These are phyloP conservation scores for Pelochelys cantorii DNA, from an alignment of 2,797 vertebrate species.

Conservation along the genomic window DNA sequence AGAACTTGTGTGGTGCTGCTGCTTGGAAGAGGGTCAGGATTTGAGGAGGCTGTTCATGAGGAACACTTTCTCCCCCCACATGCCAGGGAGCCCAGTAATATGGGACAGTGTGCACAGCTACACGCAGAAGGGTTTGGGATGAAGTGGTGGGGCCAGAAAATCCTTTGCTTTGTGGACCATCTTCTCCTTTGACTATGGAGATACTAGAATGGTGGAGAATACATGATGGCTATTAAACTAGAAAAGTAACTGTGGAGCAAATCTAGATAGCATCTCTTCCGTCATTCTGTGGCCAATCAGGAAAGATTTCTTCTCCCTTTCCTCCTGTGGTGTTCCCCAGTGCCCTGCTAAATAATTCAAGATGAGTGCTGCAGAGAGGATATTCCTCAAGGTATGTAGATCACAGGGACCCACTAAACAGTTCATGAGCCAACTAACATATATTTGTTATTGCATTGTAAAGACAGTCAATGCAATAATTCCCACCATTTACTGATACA, in stretches of 20 bases:
- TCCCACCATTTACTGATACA: not conserved
- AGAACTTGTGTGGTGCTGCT: constrained; percentile 7
- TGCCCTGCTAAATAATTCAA: constrained; percentile 20
- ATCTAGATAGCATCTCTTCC: not conserved
- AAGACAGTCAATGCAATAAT: not conserved
- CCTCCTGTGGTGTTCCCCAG: constrained; percentile 26
- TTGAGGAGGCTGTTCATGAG: not conserved
- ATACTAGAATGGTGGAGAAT: not conserved
- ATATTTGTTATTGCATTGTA: not conserved
- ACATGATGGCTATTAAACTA: not conserved
- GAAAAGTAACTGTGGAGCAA: not conserved
- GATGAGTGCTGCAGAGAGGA: constrained; percentile 10
- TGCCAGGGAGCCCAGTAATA: not conserved
- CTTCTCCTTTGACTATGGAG: not conserved
- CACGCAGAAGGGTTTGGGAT: not conserved
- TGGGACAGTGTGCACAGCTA: not conserved
- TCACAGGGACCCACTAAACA: not conserved
- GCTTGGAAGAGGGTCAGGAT: not conserved
- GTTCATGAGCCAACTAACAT: not conserved
- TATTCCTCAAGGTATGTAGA: not conserved
- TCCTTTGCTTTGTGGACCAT: not conserved
- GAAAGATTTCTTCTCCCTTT: not conserved
- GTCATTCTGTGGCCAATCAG: not conserved
- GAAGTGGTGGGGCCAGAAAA: not conserved
- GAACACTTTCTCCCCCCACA: not conserved